Evolutionary conservation across 2,797 vertebrate genomes (phyloP), one percentile per base, ranked within the genome.

Genomic region (Pangasius krempfi): DNA sequence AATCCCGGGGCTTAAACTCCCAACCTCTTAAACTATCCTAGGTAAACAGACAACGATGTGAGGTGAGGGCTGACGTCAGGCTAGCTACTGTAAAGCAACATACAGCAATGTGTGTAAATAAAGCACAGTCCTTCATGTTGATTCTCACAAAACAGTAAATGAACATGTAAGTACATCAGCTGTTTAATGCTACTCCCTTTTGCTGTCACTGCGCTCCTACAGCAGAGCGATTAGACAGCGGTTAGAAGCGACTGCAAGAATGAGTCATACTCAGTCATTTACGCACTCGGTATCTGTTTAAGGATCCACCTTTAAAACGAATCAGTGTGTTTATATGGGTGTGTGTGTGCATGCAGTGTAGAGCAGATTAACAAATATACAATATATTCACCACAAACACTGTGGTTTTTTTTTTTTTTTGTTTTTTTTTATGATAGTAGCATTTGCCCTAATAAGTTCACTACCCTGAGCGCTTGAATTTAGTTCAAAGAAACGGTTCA

Each of bases 261-360:
- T 84, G 81, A 84, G 16, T 84, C 81, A 83, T 64, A n/a, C 58
- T 83, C 80, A 14, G 56, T 7, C 56, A n/a, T 30, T 64, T 47
- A 47, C 37, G 30, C 60, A 4, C 58, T 47, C 40, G 5, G 30
- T 12, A 80, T 33, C 37, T 64, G 80, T 64, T 83, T 27, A 27
- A 83, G 33, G 0, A 13, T 64, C 40, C 58, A n/a, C 37, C 58
- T 64, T 37, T 37, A 22, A 40, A 81, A 81, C 13, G 20, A 81
- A 25, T 56, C 76, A 4, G 78, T 80, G 78, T 2, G 78, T 80
- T 4, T 58, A 5, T 60, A 14, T 40, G 4, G 37, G 81, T 60
- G 54, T 81, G 52, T 81, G 52, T 60, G 79, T 81, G 54, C 16
- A 10, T 40, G 80, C 13, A 33, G 25, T 10, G 60, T 50, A 50